Evolutionary conservation across 2,888 invertebrate species (phyloP).

Genomic region (Dryococelus australis): DNA sequence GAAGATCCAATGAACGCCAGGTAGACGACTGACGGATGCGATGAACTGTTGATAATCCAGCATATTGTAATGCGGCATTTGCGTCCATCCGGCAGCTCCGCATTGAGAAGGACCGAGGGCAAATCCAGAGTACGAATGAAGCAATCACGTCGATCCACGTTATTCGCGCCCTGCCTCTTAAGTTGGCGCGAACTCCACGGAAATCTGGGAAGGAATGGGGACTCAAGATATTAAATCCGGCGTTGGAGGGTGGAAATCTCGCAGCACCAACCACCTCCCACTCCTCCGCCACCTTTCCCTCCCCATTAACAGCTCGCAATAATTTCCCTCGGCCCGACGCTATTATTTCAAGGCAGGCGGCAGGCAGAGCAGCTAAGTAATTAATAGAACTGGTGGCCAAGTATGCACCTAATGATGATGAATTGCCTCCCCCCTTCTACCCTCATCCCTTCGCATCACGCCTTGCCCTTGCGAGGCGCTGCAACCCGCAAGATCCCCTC

Average conservation of each 20-base stretch:
- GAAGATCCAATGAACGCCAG: too few relatives aligned
- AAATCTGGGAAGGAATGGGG: not conserved
- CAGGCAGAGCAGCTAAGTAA: conserved; percentile 21
- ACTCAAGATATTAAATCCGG: not conserved
- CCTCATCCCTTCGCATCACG: not conserved
- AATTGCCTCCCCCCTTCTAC: conserved; percentile 12
- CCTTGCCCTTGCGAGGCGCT: conserved; percentile 22
- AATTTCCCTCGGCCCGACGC: conserved; percentile 25
- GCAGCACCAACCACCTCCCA: not conserved
- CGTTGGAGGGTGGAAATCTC: not conserved
- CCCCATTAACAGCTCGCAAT: conserved; percentile 29
- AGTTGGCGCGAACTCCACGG: not conserved
- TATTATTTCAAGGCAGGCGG: conserved; percentile 24
- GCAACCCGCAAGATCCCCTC: conserved; percentile 13
- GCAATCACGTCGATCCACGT: not conserved
- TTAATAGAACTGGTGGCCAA: conserved; percentile 30
- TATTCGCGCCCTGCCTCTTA: not conserved
- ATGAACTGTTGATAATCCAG: too few relatives aligned
- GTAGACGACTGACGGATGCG: too few relatives aligned
- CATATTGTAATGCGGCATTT: too few relatives aligned
- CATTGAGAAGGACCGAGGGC: too few relatives aligned
- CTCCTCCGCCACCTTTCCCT: not conserved
- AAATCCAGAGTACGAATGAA: not conserved
- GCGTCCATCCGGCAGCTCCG: too few relatives aligned
- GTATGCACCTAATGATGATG: conserved; percentile 37